Conservation (phyloP, 2,797 vertebrate species). For the Lophotriccus pileatus region DNA sequence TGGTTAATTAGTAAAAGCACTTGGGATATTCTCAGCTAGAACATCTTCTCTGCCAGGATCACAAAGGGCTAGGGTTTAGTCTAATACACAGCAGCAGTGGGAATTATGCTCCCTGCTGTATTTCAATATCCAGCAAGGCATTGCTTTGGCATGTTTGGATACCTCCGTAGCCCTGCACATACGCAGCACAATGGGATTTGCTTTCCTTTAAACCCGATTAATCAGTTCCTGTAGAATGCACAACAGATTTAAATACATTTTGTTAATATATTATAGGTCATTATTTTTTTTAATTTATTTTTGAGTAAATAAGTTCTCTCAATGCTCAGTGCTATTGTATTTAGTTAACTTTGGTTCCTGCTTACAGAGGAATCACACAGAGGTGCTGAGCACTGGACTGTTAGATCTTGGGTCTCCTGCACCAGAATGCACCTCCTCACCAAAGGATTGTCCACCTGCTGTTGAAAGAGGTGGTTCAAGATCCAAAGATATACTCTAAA, state of each 20-base stretch:
- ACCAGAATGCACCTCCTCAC: background rate
- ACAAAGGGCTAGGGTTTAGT: background rate
- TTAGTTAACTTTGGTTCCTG: background rate
- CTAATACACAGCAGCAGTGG: background rate
- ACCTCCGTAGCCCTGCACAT: background rate
- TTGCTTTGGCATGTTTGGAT: background rate
- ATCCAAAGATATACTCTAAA: background rate
- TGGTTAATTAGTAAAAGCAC: conserved; percentile 13
- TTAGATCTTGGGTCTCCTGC: background rate
- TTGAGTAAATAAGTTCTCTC: background rate
- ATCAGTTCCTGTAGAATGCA: background rate
- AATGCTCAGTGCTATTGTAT: background rate
- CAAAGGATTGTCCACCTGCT: background rate
- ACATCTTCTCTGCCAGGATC: background rate
- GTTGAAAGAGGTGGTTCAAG: background rate
- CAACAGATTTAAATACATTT: background rate
- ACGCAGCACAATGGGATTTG: background rate
- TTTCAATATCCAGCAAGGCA: background rate
- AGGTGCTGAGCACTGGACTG: background rate
- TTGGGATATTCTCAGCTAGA: background rate
- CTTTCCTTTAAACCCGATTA: background rate
- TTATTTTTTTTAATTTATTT: background rate
- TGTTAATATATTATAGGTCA: background rate
- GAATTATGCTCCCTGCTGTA: background rate
- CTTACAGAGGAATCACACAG: background rate